Evolutionary conservation across 1,140 invertebrate species (phyloP).

Genomic region (Brachionus sp.): DNA sequence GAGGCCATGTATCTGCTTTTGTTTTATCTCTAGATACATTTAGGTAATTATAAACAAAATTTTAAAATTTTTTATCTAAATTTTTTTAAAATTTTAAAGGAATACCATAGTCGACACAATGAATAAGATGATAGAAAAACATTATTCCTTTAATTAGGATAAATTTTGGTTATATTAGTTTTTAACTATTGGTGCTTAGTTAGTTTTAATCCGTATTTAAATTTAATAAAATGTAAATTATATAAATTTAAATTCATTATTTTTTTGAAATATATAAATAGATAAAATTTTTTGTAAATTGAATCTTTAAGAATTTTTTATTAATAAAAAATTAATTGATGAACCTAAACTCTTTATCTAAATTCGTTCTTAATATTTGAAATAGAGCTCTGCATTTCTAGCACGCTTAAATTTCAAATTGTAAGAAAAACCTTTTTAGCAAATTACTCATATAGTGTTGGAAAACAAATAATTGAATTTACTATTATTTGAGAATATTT

Average conservation of each 20-base stretch:
- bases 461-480: too few relatives aligned
- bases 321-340: too few relatives aligned
- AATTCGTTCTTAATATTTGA: too few relatives aligned
- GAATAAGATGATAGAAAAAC: constrained; percentile 24
- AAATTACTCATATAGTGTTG: too few relatives aligned
- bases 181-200: neutral
- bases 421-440: too few relatives aligned
- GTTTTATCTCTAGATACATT: constrained; percentile 79
- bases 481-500: too few relatives aligned
- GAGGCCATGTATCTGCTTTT: constrained; percentile 85
- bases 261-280: neutral
- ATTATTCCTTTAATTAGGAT: neutral
- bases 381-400: too few relatives aligned
- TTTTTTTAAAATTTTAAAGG: neutral
- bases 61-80: neutral
- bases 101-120: constrained; percentile 8
- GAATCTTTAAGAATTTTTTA: too few relatives aligned
- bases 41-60: constrained; percentile 64
- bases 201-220: neutral
- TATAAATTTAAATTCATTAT: neutral
- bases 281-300: neutral
- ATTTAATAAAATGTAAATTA: neutral
- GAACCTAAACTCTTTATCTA: too few relatives aligned
- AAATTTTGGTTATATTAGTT: neutral
- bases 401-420: too few relatives aligned